These are phyloP conservation scores for Papilio machaon DNA, from an alignment of 1,140 invertebrate genomes.

Conservation along the genomic window DNA sequence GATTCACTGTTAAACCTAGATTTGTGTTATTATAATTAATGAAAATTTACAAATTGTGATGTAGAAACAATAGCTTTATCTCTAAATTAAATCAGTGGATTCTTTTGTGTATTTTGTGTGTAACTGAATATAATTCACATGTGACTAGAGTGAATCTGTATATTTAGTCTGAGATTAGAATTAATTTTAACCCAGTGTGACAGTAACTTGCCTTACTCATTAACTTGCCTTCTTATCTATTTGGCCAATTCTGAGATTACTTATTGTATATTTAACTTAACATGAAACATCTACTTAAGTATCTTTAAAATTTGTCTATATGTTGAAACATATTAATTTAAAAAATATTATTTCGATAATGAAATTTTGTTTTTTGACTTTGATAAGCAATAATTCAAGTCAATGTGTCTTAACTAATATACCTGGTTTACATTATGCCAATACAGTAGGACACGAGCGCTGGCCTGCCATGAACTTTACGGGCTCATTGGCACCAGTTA, in stretches of 20 bases:
- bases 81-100: background rate
- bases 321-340: conserved; percentile 16
- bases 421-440: too few relatives aligned
- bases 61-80: background rate
- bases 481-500: too few relatives aligned
- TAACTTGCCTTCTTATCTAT: conserved; percentile 71
- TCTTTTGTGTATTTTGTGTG: background rate
- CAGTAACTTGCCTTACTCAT: conserved; percentile 72
- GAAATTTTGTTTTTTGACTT: conserved; percentile 31
- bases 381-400: conserved; percentile 37
- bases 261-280: conserved; percentile 5
- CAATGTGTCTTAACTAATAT: conserved; percentile 19
- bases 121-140: background rate
- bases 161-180: conserved; percentile 17
- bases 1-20: background rate
- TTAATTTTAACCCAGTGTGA: conserved; percentile 36
- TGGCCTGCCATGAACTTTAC: too few relatives aligned
- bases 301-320: conserved; percentile 7
- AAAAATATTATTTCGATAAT: background rate
- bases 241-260: conserved; percentile 53
- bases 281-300: background rate
- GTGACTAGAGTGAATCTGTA: background rate
- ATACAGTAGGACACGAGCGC: too few relatives aligned
- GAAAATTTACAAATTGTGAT: background rate
- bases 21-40: background rate